These are phyloP conservation scores for Trogon surrucura DNA, from an alignment of 2,113 vertebrate genomes.

Conservation along the genomic window DNA sequence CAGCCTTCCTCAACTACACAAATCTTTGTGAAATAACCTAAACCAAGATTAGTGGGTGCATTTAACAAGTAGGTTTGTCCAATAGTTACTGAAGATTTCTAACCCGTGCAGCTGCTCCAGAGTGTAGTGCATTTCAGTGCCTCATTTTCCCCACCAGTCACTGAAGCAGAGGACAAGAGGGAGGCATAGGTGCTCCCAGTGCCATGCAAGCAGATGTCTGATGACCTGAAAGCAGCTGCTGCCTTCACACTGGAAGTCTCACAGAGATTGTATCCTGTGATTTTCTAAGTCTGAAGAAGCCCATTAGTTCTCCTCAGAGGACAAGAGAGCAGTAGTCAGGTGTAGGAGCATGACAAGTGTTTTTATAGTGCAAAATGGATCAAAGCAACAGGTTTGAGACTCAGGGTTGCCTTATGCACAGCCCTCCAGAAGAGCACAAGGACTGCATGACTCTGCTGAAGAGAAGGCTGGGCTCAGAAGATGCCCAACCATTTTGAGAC, in stretches of 20 bases:
- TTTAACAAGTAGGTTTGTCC: neutral
- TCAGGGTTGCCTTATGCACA: neutral
- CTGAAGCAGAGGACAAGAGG: no score
- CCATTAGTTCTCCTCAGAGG: neutral
- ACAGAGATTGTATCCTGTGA: rapidly evolving
- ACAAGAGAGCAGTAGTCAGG: neutral
- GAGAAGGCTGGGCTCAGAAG: neutral
- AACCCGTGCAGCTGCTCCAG: neutral
- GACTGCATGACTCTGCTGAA: neutral
- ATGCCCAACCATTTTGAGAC: neutral
- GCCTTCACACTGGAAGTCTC: neutral
- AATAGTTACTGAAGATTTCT: neutral
- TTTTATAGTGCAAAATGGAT: neutral
- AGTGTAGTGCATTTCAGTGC: neutral
- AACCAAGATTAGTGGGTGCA: neutral
- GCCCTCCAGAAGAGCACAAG: no score
- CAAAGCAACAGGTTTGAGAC: neutral
- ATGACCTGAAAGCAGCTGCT: neutral
- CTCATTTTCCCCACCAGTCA: neutral
- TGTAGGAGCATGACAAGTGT: neutral
- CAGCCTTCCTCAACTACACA: neutral
- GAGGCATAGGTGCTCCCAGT: rapidly evolving
- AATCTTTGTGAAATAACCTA: neutral
- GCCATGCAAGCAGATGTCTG: rapidly evolving
- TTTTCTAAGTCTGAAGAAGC: neutral